phyloP scores from a whole-genome alignment of 2,113 vertebrate species.

The Myocastor coypus region DNA sequence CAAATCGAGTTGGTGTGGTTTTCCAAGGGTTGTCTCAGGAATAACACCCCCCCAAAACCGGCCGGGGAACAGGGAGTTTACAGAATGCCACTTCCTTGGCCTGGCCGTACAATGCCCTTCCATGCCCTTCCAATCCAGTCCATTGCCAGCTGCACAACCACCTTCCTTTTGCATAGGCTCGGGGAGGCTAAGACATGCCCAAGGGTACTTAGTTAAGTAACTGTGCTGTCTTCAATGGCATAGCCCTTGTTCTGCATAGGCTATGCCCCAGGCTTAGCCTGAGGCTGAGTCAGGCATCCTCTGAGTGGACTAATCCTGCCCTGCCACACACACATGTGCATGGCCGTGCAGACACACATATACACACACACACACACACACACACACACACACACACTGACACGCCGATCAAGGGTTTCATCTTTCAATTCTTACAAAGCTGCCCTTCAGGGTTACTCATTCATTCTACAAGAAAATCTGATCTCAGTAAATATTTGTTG shows the following conservation, averaged over 20 bases:
- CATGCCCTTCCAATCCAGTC: neutral
- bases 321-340: too few relatives aligned
- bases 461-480: neutral
- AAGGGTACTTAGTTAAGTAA: neutral
- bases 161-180: neutral
- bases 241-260: neutral
- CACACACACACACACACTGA: neutral
- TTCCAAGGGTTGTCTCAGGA: neutral
- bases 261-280: neutral
- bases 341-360: neutral
- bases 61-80: neutral
- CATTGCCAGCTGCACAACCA: neutral
- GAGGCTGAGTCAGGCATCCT: neutral
- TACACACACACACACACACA: neutral
- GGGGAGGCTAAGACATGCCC: neutral
- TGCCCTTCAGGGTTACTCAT: neutral
- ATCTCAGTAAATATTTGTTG: neutral
- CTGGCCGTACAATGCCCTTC: too few relatives aligned
- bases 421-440: neutral
- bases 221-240: neutral
- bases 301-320: neutral
- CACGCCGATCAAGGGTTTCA: neutral
- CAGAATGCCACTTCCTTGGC: neutral
- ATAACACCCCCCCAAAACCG: neutral
- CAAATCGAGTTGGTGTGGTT: neutral